Base-by-base conservation (phyloP, 2,797 vertebrate genomes). In the Phyllotis vaccarum region DNA sequence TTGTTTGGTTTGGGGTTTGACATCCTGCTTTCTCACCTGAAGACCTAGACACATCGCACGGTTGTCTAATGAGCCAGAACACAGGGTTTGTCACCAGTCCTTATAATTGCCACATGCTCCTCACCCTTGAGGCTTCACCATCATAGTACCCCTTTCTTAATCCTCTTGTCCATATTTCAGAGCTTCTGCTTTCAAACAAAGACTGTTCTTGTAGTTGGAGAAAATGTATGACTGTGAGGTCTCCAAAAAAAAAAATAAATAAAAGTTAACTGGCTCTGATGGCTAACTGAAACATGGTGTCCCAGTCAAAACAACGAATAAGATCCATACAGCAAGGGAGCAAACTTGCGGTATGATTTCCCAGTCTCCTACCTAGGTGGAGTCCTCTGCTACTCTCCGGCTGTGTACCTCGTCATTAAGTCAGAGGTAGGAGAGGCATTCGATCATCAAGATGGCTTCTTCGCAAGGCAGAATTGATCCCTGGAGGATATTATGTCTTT, bases 61-160 rank as follows among this genome's bases (percentile, higher is more conserved):
- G 8, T n/a, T 3, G 16, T 2, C 58, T 37, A 12, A 3, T 4
- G 34, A 9, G 17, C 70, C 34, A 43, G 2, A 52, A 13, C 3
- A 1, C 34, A 6, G 9, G 6, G 16, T 0, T 4, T 16, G 19
- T 1, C 13, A 9, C 34, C 27, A 3, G 21, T 56, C 27, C 40
- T 31, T 31, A 3, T 0, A 3, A 9, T 12, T 31, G 19, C 24
- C 10, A 0, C 6, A 14, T 2, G 1, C 8, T 5, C 10, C 7
- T 5, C 27, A 9, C 1, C 3, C 2, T 2, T 29, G n/a, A 11
- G 1, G 0, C 37, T 60, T 78, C 31, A 37, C 27, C 10, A 52
- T 10, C 16, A 27, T 3, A 62, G 54, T 12, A 40, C 60, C 29
- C 54, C 21, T 12, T 12, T 52, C 24, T 27, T 58, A 13, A 68